Evolutionary conservation across 2,888 invertebrate species (phyloP).

Genomic region (Leptopterna dolabrata): DNA sequence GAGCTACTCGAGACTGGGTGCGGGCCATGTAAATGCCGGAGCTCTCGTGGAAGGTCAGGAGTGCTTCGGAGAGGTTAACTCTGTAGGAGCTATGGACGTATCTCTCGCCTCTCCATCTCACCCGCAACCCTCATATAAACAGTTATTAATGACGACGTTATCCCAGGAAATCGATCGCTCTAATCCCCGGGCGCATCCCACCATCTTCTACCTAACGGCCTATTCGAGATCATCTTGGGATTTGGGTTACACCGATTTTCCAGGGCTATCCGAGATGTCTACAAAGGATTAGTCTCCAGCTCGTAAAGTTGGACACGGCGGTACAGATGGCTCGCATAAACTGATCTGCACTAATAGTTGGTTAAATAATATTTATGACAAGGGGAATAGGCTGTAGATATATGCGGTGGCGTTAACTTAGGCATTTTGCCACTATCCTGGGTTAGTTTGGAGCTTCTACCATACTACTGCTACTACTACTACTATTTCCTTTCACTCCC

Average conservation of each 20-base stretch:
- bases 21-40: conserved; percentile 25
- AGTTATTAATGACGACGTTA: conserved; percentile 49
- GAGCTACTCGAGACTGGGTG: conserved; percentile 33
- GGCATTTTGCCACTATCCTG: not conserved
- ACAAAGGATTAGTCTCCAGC: conserved; percentile 18
- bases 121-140: not conserved
- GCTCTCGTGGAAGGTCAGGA: conserved; percentile 27
- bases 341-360: not conserved
- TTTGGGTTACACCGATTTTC: not conserved
- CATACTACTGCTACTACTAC: too few relatives aligned
- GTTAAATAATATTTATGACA: not conserved
- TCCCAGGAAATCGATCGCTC: conserved; percentile 33
- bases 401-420: not conserved
- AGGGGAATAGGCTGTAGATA: not conserved
- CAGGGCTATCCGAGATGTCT: not conserved
- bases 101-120: not conserved
- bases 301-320: not conserved
- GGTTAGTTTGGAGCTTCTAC: not conserved
- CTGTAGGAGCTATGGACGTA: not conserved
- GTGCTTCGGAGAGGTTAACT: not conserved
- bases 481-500: too few relatives aligned
- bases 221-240: not conserved
- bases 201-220: not conserved
- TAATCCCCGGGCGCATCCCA: not conserved
- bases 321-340: not conserved